phyloP scores from a whole-genome alignment of 37 sponge, comb jelly and placozoan species.

The Spongilla lacustris region DNA sequence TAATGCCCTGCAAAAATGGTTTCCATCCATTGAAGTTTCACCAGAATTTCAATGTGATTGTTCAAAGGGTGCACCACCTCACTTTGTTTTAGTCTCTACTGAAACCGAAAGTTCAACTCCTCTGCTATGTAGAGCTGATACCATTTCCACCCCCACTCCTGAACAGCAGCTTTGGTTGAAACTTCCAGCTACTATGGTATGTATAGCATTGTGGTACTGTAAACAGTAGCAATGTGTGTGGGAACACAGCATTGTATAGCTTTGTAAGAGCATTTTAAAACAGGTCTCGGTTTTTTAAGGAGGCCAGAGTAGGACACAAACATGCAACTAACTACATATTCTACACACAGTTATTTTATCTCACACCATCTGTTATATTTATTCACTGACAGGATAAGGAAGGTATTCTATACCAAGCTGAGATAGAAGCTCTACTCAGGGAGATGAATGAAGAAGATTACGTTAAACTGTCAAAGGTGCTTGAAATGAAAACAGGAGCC shows the following conservation, averaged over 20 bases:
- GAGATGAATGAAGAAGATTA: neutral
- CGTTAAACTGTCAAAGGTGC: neutral
- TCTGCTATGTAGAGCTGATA: neutral
- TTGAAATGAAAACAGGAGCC: neutral
- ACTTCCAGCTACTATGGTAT: neutral
- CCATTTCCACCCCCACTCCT: neutral
- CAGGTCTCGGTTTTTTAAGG: no score
- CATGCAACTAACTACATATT: no score
- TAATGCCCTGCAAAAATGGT: conserved; percentile 3
- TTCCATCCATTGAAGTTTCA: conserved; percentile 12
- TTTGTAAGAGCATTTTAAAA: no score
- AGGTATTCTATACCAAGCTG: neutral
- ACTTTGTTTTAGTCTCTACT: neutral
- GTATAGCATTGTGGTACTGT: no score
- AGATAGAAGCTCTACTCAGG: neutral
- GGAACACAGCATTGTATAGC: no score
- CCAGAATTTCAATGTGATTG: conserved; percentile 3
- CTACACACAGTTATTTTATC: no score
- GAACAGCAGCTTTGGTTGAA: conserved; percentile 19
- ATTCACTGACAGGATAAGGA: neutral
- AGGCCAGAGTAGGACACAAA: no score
- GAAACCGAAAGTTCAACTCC: neutral
- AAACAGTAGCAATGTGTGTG: no score
- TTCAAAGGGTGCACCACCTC: neutral
- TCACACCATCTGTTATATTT: no score